Percentiles rank a stretch among this genome's conserved stretches.
Conservation (phyloP, 2,888 invertebrate genomes). For the Erebia palarica region DNA sequence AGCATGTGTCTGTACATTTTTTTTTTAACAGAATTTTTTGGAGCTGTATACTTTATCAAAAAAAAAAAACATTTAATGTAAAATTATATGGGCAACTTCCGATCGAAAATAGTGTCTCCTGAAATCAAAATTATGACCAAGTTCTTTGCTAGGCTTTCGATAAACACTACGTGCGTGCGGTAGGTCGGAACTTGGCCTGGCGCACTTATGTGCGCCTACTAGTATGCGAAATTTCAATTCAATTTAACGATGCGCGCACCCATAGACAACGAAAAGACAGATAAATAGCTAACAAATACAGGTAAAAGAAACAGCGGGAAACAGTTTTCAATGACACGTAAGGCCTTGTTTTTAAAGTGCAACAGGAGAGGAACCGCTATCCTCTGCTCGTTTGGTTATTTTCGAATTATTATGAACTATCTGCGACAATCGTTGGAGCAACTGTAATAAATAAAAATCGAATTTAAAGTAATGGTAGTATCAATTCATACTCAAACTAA, state of each 20-base stretch:
- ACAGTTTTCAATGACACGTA: not conserved
- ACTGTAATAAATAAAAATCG: conserved; percentile 32
- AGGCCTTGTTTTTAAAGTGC: not conserved
- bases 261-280: too few relatives aligned
- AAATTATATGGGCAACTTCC: too few relatives aligned
- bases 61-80: not conserved
- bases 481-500: conserved; percentile 9
- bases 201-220: too few relatives aligned
- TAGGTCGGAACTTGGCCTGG: too few relatives aligned
- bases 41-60: not conserved
- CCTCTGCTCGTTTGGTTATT: not conserved
- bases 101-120: too few relatives aligned
- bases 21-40: not conserved
- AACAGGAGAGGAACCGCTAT: not conserved
- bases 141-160: too few relatives aligned
- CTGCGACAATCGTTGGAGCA: not conserved
- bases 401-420: conserved; percentile 10
- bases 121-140: too few relatives aligned
- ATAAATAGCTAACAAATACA: not conserved
- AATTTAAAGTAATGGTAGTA: conserved; percentile 30
- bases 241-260: too few relatives aligned
- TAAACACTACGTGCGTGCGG: too few relatives aligned
- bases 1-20: not conserved
- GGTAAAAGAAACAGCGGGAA: not conserved
- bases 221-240: too few relatives aligned